Evolutionary conservation across 2,797 vertebrate species (phyloP), one percentile per base, ranked within the genome.

Genomic region (Phyllotis vaccarum): DNA sequence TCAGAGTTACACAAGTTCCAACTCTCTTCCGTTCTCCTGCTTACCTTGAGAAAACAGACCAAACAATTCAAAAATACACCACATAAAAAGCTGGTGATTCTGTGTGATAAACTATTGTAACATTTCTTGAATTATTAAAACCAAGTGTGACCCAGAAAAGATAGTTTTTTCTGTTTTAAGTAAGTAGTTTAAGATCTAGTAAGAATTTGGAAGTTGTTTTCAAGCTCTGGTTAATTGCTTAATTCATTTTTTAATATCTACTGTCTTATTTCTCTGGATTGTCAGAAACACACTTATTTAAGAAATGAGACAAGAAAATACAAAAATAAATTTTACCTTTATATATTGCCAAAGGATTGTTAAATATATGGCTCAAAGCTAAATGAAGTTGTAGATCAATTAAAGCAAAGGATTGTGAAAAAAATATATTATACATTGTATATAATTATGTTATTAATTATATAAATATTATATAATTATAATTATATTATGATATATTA

Each of bases 221-320:
- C 43, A 74, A 90, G 64, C 83, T 87, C 86, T 93, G 72, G 19
- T 58, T 91, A 58, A 62, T 58, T 88, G 46, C 87, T 91, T 91
- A 90, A 93, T 93, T 95, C 46, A n/a, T 91, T 87, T 81, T 91
- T 92, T 40, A 79, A 6, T 93, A 76, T 80, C 93, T 89, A 82
- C 68, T 86, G 46, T 74, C 75, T 86, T 86, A 56, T 10, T 8
- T 68, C 74, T 96, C 89, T 22, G 34, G n/a, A 5, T 24, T 93
- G 27, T 80, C 49, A 78, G 54, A 86, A 96, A 76, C 7, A 89
- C 27, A 92, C 76, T 66, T 85, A 89, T 86, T 91, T 34, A 91
- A 79, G 27, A 95, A 93, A 90, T 87, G 34, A 31, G 62, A 54
- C 87, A 83, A 12, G 46, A 93, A 89, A 94, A 91, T 17, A 34